Conservation (phyloP, 1,140 invertebrate genomes). For the Yoshiicerus persimilis region DNA sequence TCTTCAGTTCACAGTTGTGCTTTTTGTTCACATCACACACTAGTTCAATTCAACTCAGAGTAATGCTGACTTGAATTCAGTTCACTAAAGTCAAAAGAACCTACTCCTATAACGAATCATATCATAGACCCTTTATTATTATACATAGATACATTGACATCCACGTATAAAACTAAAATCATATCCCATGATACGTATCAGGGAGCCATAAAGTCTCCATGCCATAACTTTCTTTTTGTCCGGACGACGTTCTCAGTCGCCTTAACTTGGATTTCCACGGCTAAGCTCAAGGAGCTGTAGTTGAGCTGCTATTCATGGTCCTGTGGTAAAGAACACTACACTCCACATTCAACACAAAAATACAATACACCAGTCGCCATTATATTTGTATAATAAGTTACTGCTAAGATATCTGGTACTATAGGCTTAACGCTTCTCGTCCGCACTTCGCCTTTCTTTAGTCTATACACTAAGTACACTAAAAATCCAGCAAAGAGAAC, state of each 20-base stretch:
- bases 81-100: neutral
- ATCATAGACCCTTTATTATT: neutral
- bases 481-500: neutral
- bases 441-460: neutral
- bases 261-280: neutral
- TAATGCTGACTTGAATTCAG: neutral
- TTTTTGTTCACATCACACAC: neutral
- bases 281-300: neutral
- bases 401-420: neutral
- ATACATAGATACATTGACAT: neutral
- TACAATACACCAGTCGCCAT: neutral
- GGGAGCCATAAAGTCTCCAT: neutral
- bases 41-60: neutral
- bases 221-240: conserved; percentile 11
- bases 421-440: neutral
- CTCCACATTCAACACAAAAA: neutral
- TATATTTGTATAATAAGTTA: neutral
- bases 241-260: neutral
- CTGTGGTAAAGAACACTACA: neutral
- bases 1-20: neutral
- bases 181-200: neutral
- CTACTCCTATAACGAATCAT: neutral
- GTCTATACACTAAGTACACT: neutral
- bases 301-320: neutral
- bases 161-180: neutral